phyloP scores from a whole-genome alignment of 92 coral and sea anemone genomes.

The Phenganax marumi region DNA sequence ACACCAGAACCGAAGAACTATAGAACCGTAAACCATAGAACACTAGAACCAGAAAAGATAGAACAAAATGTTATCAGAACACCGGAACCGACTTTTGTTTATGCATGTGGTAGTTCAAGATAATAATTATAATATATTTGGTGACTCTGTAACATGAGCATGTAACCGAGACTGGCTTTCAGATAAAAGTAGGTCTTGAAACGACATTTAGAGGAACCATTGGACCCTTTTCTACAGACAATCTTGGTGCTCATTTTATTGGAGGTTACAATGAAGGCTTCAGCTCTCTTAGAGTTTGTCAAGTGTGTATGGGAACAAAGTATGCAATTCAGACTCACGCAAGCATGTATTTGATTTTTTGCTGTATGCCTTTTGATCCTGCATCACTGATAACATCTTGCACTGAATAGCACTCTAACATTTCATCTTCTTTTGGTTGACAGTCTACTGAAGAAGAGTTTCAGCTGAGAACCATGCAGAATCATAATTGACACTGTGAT shows the following conservation, averaged over 20 bases:
- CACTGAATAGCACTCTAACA: no score
- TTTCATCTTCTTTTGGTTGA: background rate
- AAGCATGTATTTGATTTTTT: background rate
- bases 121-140: no score
- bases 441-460: constrained; percentile 52
- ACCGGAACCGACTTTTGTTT: no score
- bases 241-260: constrained; percentile 65
- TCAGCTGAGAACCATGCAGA: constrained; percentile 56
- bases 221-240: constrained; percentile 67
- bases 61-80: no score
- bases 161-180: constrained; percentile 51
- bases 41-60: no score
- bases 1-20: no score
- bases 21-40: no score
- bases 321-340: constrained; percentile 58
- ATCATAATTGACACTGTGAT: constrained; percentile 54
- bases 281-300: constrained; percentile 54
- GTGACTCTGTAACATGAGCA: no score
- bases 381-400: background rate
- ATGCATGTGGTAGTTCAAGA: no score
- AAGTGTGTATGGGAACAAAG: constrained; percentile 67
- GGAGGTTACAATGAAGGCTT: constrained; percentile 64
- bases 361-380: background rate
- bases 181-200: constrained; percentile 37
- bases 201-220: constrained; percentile 56